Conservation (phyloP, 2,797 vertebrate species). For the Hyperoplus lanceolatus region DNA sequence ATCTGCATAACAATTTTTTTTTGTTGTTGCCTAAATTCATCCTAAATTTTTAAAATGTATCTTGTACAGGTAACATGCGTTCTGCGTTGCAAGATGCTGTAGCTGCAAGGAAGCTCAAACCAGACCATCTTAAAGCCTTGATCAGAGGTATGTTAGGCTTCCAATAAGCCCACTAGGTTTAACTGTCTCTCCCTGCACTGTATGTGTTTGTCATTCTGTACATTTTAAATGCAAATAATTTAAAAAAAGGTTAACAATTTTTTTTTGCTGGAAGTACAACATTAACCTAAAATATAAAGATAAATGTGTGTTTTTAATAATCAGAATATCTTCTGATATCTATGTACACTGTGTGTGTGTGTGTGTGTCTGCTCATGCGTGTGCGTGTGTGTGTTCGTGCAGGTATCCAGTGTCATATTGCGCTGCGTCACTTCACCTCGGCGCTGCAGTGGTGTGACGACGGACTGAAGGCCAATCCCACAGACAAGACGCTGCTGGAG, state of each 20-base stretch:
- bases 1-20: background rate
- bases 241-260: too few relatives aligned
- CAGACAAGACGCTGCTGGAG: conserved; percentile 92
- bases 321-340: too few relatives aligned
- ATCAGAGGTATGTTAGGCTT: conserved; percentile 86
- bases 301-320: too few relatives aligned
- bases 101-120: conserved; percentile 91
- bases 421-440: conserved; percentile 88
- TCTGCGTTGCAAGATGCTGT: conserved; percentile 91
- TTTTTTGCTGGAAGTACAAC: too few relatives aligned
- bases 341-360: too few relatives aligned
- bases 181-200: too few relatives aligned
- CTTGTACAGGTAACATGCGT: conserved; percentile 91
- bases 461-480: conserved; percentile 87
- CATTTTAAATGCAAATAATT: too few relatives aligned
- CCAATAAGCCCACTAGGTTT: too few relatives aligned
- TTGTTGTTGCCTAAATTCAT: background rate
- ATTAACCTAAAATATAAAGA: too few relatives aligned
- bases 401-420: conserved; percentile 94
- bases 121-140: conserved; percentile 93
- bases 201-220: too few relatives aligned
- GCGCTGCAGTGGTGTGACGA: conserved; percentile 94
- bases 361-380: too few relatives aligned
- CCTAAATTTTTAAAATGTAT: background rate
- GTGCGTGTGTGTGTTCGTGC: conserved; percentile 22